Conservation (phyloP, 1,140 invertebrate genomes). For the Papilio polyxenes region DNA sequence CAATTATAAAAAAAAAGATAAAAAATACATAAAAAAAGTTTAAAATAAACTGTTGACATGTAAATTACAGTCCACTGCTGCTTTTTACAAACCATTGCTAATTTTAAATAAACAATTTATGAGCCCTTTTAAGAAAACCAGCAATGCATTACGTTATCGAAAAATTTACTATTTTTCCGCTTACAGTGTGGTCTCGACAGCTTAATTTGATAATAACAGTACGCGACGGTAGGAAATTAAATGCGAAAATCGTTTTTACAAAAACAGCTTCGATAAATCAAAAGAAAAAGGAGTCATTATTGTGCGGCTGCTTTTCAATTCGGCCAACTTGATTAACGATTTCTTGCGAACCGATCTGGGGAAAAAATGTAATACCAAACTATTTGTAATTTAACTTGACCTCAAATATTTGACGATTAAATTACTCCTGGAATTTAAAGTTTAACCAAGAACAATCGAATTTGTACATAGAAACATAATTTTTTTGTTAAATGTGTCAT, state of each 20-base stretch:
- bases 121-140: slow-evolving; percentile 14
- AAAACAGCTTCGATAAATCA: slow-evolving; percentile 24
- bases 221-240: slow-evolving; percentile 22
- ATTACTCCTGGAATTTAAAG: neutral
- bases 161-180: slow-evolving; percentile 20
- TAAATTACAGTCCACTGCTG: slow-evolving; percentile 28
- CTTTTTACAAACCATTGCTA: slow-evolving; percentile 16
- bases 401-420: neutral
- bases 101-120: slow-evolving; percentile 33
- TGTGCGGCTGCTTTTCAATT: slow-evolving; percentile 8
- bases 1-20: neutral
- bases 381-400: neutral
- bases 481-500: too few species aligned
- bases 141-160: slow-evolving; percentile 22
- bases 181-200: slow-evolving; percentile 34
- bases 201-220: slow-evolving; percentile 37
- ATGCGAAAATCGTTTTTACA: slow-evolving; percentile 17
- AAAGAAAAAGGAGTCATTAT: slow-evolving; percentile 35
- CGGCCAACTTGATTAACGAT: neutral
- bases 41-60: slow-evolving; percentile 12
- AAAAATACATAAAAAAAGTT: slow-evolving; percentile 19
- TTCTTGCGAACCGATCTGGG: slow-evolving; percentile 28
- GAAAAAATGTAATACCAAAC: neutral
- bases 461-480: neutral
- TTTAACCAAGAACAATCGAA: neutral